Conservation (phyloP, 2,888 invertebrate species). For the Selenia dentaria region DNA sequence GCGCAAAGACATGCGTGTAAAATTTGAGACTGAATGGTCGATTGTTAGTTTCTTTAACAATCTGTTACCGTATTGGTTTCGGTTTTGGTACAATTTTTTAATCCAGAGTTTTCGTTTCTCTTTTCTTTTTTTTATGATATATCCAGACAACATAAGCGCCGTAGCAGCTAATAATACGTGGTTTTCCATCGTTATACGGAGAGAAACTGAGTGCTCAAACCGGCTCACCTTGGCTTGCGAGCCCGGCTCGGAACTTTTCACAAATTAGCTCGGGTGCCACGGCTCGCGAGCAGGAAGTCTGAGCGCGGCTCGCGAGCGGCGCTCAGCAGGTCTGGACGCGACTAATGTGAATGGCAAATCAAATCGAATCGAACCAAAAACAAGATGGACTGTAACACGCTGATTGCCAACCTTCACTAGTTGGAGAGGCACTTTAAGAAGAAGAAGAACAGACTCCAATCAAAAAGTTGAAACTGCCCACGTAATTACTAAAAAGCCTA, state of each 20-base stretch:
- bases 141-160: not conserved
- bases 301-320: not conserved
- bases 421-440: too few species aligned
- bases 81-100: not conserved
- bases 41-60: not conserved
- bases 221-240: slow-evolving; percentile 21
- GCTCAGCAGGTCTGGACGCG: not conserved
- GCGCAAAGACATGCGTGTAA: not conserved
- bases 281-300: not conserved
- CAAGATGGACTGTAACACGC: too few species aligned
- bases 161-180: not conserved
- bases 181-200: slow-evolving; percentile 17
- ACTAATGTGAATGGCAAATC: too few species aligned
- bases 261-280: slow-evolving; percentile 17
- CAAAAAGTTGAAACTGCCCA: slow-evolving; percentile 13
- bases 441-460: too few species aligned
- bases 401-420: too few species aligned
- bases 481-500: slow-evolving; percentile 16
- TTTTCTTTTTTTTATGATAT: not conserved
- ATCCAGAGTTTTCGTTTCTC: not conserved
- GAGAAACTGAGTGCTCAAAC: slow-evolving; percentile 25
- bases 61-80: not conserved
- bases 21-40: not conserved
- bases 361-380: too few species aligned
- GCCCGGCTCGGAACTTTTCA: slow-evolving; percentile 17